Percentiles rank a stretch among this genome's conserved stretches.
phyloP scores from a whole-genome alignment of 2,888 invertebrate genomes.

The Tipula helvola region DNA sequence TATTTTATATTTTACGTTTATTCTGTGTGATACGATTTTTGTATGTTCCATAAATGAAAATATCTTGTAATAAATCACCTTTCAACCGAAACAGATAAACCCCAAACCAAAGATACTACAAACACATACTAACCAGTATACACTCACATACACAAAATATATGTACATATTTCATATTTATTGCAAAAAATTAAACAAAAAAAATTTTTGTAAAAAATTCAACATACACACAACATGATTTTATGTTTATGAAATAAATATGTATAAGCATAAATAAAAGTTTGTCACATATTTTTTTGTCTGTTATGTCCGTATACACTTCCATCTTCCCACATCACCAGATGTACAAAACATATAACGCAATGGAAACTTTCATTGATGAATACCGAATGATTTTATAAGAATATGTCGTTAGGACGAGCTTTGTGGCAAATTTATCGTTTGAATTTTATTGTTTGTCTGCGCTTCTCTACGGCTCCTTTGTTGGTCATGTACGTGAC shows the following conservation, averaged over 20 bases:
- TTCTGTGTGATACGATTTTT: neutral
- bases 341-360: neutral
- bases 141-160: neutral
- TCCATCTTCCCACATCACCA: neutral
- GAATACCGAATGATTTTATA: neutral
- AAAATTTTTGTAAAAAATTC: neutral
- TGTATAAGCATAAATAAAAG: neutral
- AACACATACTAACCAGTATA: neutral
- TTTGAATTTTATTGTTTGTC: neutral
- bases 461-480: neutral
- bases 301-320: neutral
- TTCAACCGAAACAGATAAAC: neutral
- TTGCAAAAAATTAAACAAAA: neutral
- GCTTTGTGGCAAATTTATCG: neutral
- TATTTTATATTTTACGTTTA: neutral
- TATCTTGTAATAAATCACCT: neutral
- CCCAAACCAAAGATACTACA: neutral
- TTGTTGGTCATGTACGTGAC: neutral
- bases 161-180: neutral
- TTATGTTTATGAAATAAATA: neutral
- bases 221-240: neutral
- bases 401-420: neutral
- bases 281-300: neutral
- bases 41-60: neutral
- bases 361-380: neutral